Evolutionary conservation across 2,797 vertebrate genomes (phyloP).

Genomic region (Sitta carolinensis): DNA sequence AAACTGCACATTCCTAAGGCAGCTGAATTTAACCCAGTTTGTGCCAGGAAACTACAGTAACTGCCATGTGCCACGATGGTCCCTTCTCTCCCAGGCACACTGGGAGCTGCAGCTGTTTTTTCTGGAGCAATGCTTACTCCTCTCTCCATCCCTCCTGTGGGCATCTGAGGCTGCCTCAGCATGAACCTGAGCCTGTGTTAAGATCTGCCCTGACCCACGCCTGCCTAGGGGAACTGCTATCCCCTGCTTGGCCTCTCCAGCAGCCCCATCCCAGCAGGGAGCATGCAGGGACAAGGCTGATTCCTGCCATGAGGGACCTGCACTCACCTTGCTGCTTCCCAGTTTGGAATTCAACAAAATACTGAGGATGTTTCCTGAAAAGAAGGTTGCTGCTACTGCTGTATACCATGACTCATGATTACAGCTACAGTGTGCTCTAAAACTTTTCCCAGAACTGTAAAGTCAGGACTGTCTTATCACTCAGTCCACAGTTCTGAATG

Average conservation of each 20-base stretch:
- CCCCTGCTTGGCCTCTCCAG: not conserved
- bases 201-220: not conserved
- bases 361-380: not conserved
- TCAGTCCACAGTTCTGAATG: not conserved
- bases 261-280: not conserved
- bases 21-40: not conserved
- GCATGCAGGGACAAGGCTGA: accelerated
- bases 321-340: not conserved
- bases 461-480: not conserved
- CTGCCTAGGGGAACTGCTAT: not conserved
- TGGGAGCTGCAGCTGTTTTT: not conserved
- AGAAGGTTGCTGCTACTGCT: not conserved
- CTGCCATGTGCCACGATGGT: not conserved
- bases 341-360: not conserved
- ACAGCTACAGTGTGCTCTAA: not conserved
- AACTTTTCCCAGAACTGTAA: not conserved
- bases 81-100: not conserved
- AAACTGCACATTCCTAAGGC: not conserved
- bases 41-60: not conserved
- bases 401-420: not conserved
- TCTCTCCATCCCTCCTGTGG: not conserved
- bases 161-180: not conserved
- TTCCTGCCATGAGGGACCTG: not conserved
- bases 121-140: not conserved
- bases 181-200: not conserved